Evolutionary conservation across 2,113 vertebrate genomes (phyloP), one percentile per base, ranked within the genome.

Genomic region (Syngnathus typhle): DNA sequence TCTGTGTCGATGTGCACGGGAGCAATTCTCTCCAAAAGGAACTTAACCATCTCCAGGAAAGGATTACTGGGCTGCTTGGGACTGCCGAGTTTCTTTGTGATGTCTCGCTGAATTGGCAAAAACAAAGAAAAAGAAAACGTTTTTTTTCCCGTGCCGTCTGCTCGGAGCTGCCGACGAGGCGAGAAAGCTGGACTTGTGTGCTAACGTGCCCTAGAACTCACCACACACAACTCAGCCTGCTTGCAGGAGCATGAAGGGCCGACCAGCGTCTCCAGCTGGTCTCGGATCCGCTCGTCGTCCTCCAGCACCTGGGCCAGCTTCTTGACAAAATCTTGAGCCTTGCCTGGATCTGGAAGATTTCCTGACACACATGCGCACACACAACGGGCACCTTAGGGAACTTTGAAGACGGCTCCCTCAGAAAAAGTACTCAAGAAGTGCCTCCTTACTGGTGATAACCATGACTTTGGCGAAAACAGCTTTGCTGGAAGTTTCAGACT

Each of bases 1-100:
- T 99, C 95, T 44, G 97, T 98, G 87, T 99, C 97, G 70, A 99
- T 99, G 88, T 99, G 97, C 41, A 98, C 97, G 43, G 97, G 97
- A 63, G 97, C 96, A 76, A 98, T 97, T 88, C 95, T 94, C 92
- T 98, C 95, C 89, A 97, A 79, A 60, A 98, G 90, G 88, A 98
- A 98, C 85, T 98, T 98, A 3, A 98, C 95, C 95, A 98, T 98
- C 88, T 98, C 95, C 85, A 98, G 83, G 82, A 98, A 98, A 6
- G 95, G 95, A 84, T 98, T 98, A 82, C 95, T 98, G 85, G 95
- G 95, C 68, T 97, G 95, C 81, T 98, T 97, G 66, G 95, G 95
- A 85, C 98, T 98, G 80, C 96, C 93, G 38, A 98, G 94, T 86
- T 99, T 99, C 79, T 96, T 94, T 41, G 97, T 95, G 88, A 98